Percentiles rank a stretch among this genome's conserved stretches.
phyloP scores from a whole-genome alignment of 2,888 invertebrate genomes.

The Polymixis lichenea region DNA sequence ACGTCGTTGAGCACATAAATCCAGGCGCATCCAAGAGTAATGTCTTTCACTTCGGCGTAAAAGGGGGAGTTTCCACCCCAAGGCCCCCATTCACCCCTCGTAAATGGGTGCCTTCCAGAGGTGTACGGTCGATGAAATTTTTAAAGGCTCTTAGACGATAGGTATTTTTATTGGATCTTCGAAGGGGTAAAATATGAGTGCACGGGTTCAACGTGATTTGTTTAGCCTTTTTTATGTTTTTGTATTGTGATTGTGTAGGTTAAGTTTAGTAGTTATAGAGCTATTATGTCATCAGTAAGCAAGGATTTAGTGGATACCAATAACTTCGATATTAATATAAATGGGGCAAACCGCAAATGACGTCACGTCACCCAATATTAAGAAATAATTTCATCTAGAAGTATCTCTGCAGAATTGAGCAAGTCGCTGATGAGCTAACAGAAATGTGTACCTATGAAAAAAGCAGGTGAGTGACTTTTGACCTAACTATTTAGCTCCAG shows the following conservation, averaged over 20 bases:
- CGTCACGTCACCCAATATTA: not conserved
- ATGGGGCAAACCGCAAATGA: not conserved
- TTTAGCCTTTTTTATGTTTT: slow-evolving; percentile 24
- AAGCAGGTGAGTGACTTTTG: slow-evolving; percentile 36
- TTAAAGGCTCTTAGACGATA: slow-evolving; percentile 80
- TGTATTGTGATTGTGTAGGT: slow-evolving; percentile 7
- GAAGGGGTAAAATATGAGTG: slow-evolving; percentile 62
- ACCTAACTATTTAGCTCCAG: slow-evolving; percentile 29
- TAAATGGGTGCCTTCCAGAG: slow-evolving; percentile 66
- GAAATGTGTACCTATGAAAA: slow-evolving; percentile 26
- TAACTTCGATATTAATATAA: not conserved
- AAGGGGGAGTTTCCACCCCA: slow-evolving; percentile 55
- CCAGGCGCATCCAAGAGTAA: slow-evolving; percentile 76
- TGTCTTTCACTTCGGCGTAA: slow-evolving; percentile 73
- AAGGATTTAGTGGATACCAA: not conserved
- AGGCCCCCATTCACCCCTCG: slow-evolving; percentile 15
- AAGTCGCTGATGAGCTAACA: not conserved
- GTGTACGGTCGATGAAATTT: slow-evolving; percentile 80
- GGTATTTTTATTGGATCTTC: slow-evolving; percentile 79
- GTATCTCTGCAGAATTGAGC: not conserved
- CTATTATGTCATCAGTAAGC: not conserved
- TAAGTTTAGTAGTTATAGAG: too few species aligned
- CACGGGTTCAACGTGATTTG: slow-evolving; percentile 51
- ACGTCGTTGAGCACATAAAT: slow-evolving; percentile 68
- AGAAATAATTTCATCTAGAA: not conserved